Base-by-base conservation (phyloP, 1,140 invertebrate species). In the Thrips palmi region DNA sequence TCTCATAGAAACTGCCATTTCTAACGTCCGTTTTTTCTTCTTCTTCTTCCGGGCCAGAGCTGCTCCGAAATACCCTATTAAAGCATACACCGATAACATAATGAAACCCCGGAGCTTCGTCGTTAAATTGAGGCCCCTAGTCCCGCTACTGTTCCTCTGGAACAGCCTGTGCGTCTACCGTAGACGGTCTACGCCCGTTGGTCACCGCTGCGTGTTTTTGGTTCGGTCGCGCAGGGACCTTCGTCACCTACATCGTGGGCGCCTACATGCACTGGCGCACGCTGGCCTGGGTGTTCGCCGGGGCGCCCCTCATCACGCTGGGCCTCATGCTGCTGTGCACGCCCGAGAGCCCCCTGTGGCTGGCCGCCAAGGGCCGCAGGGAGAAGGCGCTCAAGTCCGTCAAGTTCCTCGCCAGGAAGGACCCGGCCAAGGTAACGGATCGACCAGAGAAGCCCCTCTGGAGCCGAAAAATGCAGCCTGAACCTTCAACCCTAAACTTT, bases 291-390 rank as follows among this genome's bases (percentile, higher is more conserved):
- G 51, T 50, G 2, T n/a, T 58, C 8, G 43, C 59, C 19, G 53
- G 57, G 15, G 33, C 52, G 5, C 14, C 61, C 4, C 49, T 52
- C 14, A 41, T 55, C 14, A n/a, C 60, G 4, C 39, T 47, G 4
- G 51, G 58, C 49, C 15, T 55, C 6, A 47, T 51, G 15, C 35
- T 63, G 17, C n/a, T n/a, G n/a, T n/a, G n/a, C n/a, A 14, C 18
- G n/a, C 63, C 63, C 4, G 64, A 65, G 48, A 60, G 60, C 17
- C 64, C 64, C 19, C 12, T 33, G 2, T 49, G 41, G 30, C 39
- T 48, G 6, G 19, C 51, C 3, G 20, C 22, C 2, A 45, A 47
- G 25, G 47, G 45, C 8, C 27, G 41, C 7, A 20, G 21, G 31
- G 45, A 47, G 18, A 47, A 49, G 18, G 54, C 52, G 21, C 19